Conservation (phyloP, 1,140 invertebrate species). For the Dendrolimus kikuchii region DNA sequence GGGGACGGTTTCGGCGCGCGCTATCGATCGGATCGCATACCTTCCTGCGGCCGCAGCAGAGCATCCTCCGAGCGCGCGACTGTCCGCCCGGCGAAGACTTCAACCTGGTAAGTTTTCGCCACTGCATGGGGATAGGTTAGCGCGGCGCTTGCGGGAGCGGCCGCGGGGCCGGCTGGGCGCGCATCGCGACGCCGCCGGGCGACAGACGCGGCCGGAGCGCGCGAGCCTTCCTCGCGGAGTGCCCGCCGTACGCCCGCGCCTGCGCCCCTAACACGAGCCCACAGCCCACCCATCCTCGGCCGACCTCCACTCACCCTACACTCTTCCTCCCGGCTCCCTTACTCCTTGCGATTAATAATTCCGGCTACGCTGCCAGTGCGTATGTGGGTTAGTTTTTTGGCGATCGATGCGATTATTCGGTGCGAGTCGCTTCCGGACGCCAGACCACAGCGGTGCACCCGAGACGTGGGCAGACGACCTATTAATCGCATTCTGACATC, state of each 20-base stretch:
- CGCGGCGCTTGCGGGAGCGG: conserved; percentile 53
- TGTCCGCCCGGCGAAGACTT: conserved; percentile 79
- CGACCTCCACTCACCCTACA: conserved; percentile 12
- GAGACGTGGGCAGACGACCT: conserved; percentile 40
- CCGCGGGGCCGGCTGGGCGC: conserved; percentile 51
- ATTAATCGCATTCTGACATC: conserved; percentile 43
- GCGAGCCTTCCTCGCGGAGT: conserved; percentile 59
- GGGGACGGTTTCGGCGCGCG: conserved; percentile 63
- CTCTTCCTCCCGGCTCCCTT: conserved; percentile 25
- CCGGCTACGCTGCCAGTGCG: conserved; percentile 67
- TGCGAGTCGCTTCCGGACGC: conserved; percentile 47
- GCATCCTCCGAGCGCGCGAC: conserved; percentile 86
- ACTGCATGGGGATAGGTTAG: conserved; percentile 76
- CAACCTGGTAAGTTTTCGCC: conserved; percentile 82
- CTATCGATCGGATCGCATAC: conserved; percentile 71
- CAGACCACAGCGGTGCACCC: conserved; percentile 26
- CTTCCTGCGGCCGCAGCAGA: conserved; percentile 90
- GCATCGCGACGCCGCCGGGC: conserved; percentile 50
- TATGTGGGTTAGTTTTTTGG: conserved; percentile 71
- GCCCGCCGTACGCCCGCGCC: conserved; percentile 43
- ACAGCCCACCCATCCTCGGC: conserved; percentile 9
- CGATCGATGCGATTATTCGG: conserved; percentile 67
- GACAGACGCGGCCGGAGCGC: conserved; percentile 53
- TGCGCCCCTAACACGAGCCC: conserved; percentile 23
- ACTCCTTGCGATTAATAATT: conserved; percentile 66